A percentile compares a stretch with the other conserved stretches of the same genome.
Conservation (phyloP, 2,113 vertebrate species). For the Tyrannus savana region DNA sequence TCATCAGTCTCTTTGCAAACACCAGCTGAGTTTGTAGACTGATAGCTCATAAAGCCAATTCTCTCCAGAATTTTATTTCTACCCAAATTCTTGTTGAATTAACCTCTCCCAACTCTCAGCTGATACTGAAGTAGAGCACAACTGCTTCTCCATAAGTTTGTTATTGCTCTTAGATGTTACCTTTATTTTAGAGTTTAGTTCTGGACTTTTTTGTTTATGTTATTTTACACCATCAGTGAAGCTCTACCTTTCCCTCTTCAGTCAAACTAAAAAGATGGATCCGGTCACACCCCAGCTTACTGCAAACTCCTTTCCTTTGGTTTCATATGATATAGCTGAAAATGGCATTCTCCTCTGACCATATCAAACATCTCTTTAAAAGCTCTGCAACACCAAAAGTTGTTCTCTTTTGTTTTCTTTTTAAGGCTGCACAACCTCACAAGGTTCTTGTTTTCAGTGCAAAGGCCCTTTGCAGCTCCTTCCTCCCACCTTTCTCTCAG, state of each 20-base stretch:
- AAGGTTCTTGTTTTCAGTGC: not conserved
- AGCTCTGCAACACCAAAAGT: not conserved
- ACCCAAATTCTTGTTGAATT: not conserved
- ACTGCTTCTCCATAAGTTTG: not conserved
- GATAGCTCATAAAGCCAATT: not conserved
- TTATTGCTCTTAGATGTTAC: not conserved
- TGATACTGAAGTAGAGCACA: not conserved
- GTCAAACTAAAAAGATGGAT: not conserved
- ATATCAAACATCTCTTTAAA: not conserved
- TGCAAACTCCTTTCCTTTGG: not conserved
- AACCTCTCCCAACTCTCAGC: not conserved
- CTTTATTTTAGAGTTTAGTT: not conserved
- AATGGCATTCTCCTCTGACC: not conserved
- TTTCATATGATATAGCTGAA: not conserved
- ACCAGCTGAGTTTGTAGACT: not conserved
- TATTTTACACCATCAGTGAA: not conserved
- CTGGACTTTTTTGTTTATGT: not conserved
- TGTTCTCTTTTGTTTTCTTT: not conserved
- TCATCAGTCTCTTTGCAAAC: rapidly evolving
- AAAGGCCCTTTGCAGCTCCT: not conserved
- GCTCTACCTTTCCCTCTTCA: not conserved
- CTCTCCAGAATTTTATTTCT: not conserved
- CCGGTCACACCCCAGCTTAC: not conserved
- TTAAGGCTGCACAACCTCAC: not conserved
- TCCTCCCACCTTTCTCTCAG: not conserved